Conservation (phyloP, 1,140 invertebrate genomes). For the Caerostris extrusa region DNA sequence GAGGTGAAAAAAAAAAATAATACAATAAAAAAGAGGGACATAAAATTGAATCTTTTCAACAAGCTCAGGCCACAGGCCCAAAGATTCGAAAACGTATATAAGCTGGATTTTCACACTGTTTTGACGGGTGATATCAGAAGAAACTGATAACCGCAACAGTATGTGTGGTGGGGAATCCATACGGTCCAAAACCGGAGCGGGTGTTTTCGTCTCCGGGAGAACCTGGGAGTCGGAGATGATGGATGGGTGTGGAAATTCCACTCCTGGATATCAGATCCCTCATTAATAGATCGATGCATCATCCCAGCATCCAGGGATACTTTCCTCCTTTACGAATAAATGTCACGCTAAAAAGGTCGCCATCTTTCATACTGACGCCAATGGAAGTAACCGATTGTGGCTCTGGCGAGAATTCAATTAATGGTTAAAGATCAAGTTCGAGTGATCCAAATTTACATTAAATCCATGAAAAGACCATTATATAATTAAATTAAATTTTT, state of each 20-base stretch:
- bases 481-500: too few species aligned
- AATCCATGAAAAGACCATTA: too few species aligned
- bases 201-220: not conserved
- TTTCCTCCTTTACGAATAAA: conserved; percentile 26
- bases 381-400: too few species aligned
- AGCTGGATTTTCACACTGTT: not conserved
- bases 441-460: too few species aligned
- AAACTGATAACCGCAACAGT: conserved; percentile 8
- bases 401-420: too few species aligned
- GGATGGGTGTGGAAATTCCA: conserved; percentile 43
- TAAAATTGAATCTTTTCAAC: conserved; percentile 4
- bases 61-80: not conserved
- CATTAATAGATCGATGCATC: conserved; percentile 68
- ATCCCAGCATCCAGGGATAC: not conserved
- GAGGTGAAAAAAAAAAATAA: not conserved
- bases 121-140: conserved; percentile 45
- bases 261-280: conserved; percentile 39
- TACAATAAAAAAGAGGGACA: not conserved
- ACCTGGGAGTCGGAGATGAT: conserved; percentile 18
- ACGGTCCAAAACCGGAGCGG: not conserved
- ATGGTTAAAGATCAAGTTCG: too few species aligned
- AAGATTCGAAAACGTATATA: not conserved
- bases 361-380: conserved; percentile 3
- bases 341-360: conserved; percentile 41
- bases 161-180: not conserved